Evolutionary conservation across 1,140 invertebrate genomes (phyloP).

Genomic region (Alviniconcha marisindica): DNA sequence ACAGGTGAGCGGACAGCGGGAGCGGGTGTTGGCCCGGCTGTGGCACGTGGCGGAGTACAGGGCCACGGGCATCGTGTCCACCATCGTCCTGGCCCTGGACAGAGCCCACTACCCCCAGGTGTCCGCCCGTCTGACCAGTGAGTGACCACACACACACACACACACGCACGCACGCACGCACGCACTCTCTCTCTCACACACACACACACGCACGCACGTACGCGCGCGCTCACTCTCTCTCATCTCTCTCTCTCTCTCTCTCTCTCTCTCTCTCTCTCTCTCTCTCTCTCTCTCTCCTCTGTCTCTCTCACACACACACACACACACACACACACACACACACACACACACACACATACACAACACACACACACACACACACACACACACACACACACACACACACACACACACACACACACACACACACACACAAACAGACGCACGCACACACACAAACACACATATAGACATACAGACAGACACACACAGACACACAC

Average conservation of each 20-base stretch:
- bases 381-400: no score
- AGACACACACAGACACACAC: background rate
- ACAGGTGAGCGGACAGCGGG: background rate
- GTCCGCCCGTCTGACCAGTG: constrained; percentile 13
- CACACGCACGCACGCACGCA: no score
- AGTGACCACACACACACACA: background rate
- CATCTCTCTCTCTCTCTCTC: no score
- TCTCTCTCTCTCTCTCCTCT: no score
- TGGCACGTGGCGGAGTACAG: constrained; percentile 37
- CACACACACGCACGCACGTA: no score
- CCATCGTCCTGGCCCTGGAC: constrained; percentile 7
- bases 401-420: no score
- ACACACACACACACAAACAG: background rate
- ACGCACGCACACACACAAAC: background rate
- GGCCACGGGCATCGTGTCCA: constrained; percentile 20
- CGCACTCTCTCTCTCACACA: background rate
- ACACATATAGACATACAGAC: background rate
- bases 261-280: no score
- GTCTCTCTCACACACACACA: background rate
- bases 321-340: background rate
- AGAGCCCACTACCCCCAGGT: background rate
- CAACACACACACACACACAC: background rate
- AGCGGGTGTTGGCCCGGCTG: constrained; percentile 14
- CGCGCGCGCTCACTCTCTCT: background rate
- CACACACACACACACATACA: background rate